Base-by-base conservation (phyloP, 2,797 vertebrate genomes). In the Rhabdophis nuchalis region DNA sequence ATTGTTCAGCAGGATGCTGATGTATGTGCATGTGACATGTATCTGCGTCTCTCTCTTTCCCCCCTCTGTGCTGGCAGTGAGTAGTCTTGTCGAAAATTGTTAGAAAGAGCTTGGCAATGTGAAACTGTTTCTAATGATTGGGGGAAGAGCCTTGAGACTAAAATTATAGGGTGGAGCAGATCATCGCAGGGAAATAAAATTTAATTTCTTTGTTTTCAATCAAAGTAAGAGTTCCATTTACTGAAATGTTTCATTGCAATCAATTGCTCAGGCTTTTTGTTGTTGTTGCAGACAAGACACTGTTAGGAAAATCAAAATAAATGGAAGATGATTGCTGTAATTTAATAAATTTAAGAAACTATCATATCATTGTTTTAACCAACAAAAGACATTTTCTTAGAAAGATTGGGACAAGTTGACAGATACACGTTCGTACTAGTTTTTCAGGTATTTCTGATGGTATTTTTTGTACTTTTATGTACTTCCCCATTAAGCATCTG, bases 1-100 rank as follows among this genome's bases (percentile, higher is more conserved):
- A 96, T 94, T 96, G 94, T 94, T 96, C 96, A 97, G 95, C 93
- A 96, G 93, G 92, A 92, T 86, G 52, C 64, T 85, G 87, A 41
- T 27, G 4, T 52, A 4, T 41, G 50, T 50, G 86, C 52, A 72
- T 7, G 93, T 25, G 57, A 41, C 0, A 16, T 12, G 8, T 2
- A 27, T 2, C 16, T 7, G 53, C 7, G 11, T 25, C 13, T 2
- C 4, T 50, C 32, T 41, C 36, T 53, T 27, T 25, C 72, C 23
- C 25, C 23, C 32, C 41, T 23, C 58, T n/a, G 27, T 68, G 61
- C n/a, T 36, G 56, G 57, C 46, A 32, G 1, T 53, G 50, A 60
- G 90, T 58, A n/a, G 52, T 53, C 91, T 25, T 68, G 14, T 93
- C 93, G 92, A 93, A 94, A 95, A 93, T 95, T 93, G 94, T 93